Percentiles rank a stretch among this genome's conserved stretches.
These are phyloP conservation scores for Pogonophryne albipinna DNA, from an alignment of 2,797 vertebrate genomes.

Conservation along the genomic window DNA sequence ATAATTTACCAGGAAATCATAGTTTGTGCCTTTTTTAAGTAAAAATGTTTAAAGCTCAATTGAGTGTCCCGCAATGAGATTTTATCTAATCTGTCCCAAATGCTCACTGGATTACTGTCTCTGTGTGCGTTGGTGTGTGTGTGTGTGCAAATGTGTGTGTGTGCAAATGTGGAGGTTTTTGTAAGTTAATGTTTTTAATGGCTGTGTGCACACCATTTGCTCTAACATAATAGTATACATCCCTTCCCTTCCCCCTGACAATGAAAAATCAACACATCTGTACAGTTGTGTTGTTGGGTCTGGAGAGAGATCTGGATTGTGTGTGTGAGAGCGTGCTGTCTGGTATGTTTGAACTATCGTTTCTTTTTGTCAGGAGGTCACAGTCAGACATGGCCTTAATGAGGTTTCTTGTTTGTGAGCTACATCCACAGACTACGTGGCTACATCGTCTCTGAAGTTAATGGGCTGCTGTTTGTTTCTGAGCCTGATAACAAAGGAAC, in stretches of 20 bases:
- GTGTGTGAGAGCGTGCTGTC: background rate
- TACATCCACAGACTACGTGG: background rate
- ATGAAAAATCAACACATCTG: slow-evolving; percentile 57
- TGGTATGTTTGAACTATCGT: slow-evolving; percentile 13
- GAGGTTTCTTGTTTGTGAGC: slow-evolving; percentile 30
- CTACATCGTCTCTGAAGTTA: slow-evolving; percentile 9
- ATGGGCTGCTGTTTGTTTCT: slow-evolving; percentile 23
- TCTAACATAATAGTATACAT: slow-evolving; percentile 33
- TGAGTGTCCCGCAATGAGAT: slow-evolving; percentile 76
- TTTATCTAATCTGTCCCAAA: slow-evolving; percentile 77
- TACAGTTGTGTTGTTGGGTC: slow-evolving; percentile 10
- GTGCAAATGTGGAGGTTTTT: slow-evolving; percentile 41
- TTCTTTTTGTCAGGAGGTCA: slow-evolving; percentile 36
- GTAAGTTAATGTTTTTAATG: slow-evolving; percentile 39
- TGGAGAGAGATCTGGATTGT: background rate
- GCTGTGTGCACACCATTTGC: slow-evolving; percentile 36
- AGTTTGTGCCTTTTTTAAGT: slow-evolving; percentile 92
- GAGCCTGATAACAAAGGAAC: background rate
- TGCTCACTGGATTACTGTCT: slow-evolving; percentile 65
- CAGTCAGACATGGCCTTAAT: slow-evolving; percentile 34
- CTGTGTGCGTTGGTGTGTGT: slow-evolving; percentile 22
- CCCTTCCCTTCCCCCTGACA: slow-evolving; percentile 33
- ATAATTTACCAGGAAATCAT: slow-evolving; percentile 91
- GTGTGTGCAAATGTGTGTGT: slow-evolving; percentile 30
- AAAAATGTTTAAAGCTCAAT: slow-evolving; percentile 89